Evolutionary conservation across 2,797 vertebrate species (phyloP).

Genomic region (Artibeus lituratus): DNA sequence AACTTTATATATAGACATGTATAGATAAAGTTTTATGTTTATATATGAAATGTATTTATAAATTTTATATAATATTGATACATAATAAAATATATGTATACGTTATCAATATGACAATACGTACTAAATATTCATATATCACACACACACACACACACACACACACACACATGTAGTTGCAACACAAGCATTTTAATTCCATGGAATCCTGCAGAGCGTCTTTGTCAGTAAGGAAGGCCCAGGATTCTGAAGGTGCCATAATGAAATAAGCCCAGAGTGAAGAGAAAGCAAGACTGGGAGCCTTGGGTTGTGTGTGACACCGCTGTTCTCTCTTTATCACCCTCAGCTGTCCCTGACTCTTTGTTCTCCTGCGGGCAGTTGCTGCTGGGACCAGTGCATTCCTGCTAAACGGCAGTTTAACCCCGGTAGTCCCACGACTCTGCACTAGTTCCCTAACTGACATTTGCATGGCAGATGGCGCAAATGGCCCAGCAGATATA

Average conservation of each 20-base stretch:
- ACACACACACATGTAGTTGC: neutral
- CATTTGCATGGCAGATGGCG: constrained; percentile 83
- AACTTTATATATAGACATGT: neutral
- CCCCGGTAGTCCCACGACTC: constrained; percentile 71
- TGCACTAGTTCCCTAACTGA: constrained; percentile 77
- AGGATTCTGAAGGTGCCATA: neutral
- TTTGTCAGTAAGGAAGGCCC: neutral
- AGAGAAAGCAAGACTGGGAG: neutral
- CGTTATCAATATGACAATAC: neutral
- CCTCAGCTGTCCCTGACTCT: constrained; percentile 50
- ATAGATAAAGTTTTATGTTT: neutral
- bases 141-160: neutral
- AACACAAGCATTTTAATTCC: neutral
- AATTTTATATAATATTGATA: neutral
- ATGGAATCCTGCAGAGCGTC: neutral
- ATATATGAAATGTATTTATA: neutral
- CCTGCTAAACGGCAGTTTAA: constrained; percentile 74
- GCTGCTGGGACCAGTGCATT: constrained; percentile 51
- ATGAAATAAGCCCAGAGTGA: neutral
- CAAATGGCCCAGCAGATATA: constrained; percentile 83
- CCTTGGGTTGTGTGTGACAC: neutral
- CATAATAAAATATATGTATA: neutral
- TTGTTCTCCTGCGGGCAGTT: constrained; percentile 67
- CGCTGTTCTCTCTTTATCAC: constrained; percentile 38
- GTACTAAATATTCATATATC: neutral